Base-by-base conservation (phyloP, 2,888 invertebrate genomes). In the Brachyopa scutellaris region DNA sequence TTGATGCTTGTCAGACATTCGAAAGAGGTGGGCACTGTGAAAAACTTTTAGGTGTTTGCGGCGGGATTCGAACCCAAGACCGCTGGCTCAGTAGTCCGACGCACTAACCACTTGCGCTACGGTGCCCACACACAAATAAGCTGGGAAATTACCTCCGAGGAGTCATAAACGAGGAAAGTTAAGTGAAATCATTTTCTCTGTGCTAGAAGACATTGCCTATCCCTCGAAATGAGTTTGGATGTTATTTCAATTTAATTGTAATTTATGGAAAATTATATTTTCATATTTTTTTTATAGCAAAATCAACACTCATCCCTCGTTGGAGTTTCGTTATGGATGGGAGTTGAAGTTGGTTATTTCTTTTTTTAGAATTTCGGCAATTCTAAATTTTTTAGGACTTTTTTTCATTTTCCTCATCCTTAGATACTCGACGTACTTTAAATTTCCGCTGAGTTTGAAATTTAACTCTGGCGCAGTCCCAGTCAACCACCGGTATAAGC, bases 171-270 rank as follows among this genome's bases (percentile, higher is more conserved):
- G 76, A 47, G 36, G n/a, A 19, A 36, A 51, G 67, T 70, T 64
- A 69, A 62, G 57, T 42, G 57, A 53, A 74, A 76, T 70, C 64
- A 82, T 82, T 64, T 70, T 57, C 42, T 45, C 29, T 31, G 13
- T 33, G n/a, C 11, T 33, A 57, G 62, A 45, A 47, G 40, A 40
- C 23, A 33, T 40, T 59, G 53, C 61, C 59, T 67, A 67, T 47
- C 47, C 66, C 26, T 47, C 19, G 21, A 61, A 59, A 3, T 15
- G 31, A 72, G 49, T 23, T 66, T 64, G n/a, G 51, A 76, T 82
- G 64, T 76, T 82, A 77, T 82, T 77, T 69, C 69, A 76, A 76
- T 76, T 82, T 77, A 77, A 82, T 76, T 82, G 82, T 64, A 70
- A 80, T 76, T 82, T 82, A 82, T 80, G 74, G 74, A 62, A 80